Conservation (phyloP, 2,888 invertebrate genomes). For the Heliconius ethilla region DNA sequence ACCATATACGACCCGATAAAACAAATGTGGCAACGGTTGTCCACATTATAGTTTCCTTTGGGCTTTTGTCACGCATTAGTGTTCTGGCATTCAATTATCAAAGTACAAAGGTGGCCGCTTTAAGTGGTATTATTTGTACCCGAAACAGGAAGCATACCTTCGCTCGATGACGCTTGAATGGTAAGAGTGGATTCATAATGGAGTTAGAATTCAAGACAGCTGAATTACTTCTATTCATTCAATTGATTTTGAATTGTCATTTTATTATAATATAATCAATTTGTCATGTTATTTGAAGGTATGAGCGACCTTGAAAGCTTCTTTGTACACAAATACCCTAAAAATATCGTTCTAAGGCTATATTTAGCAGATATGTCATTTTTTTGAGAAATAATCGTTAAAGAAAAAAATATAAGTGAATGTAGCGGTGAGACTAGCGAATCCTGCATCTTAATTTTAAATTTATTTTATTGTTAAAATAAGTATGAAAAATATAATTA, state of each 20-base stretch:
- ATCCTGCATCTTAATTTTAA: no score
- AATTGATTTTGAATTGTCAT: background rate
- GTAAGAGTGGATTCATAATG: slow-evolving; percentile 23
- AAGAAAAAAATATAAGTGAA: no score
- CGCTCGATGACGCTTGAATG: slow-evolving; percentile 54
- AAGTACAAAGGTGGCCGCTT: slow-evolving; percentile 54
- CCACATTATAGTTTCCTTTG: slow-evolving; percentile 42
- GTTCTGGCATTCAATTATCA: slow-evolving; percentile 52
- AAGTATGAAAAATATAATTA: no score
- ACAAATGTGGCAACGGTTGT: slow-evolving; percentile 37
- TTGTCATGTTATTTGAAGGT: no score
- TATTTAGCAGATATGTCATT: no score
- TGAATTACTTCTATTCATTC: slow-evolving; percentile 4
- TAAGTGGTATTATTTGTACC: slow-evolving; percentile 69
- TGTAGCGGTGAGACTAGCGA: no score
- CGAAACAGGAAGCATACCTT: slow-evolving; percentile 64
- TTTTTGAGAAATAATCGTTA: no score
- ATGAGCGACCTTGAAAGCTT: no score
- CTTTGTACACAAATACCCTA: no score
- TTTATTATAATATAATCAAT: background rate
- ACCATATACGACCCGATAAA: slow-evolving; percentile 30
- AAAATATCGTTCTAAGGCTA: no score
- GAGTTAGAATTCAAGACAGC: slow-evolving; percentile 5
- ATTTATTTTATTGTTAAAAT: no score
- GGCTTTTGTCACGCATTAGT: slow-evolving; percentile 42